These are phyloP conservation scores for Cotesia chilonis DNA, from an alignment of 1,140 invertebrate genomes.

Conservation along the genomic window DNA sequence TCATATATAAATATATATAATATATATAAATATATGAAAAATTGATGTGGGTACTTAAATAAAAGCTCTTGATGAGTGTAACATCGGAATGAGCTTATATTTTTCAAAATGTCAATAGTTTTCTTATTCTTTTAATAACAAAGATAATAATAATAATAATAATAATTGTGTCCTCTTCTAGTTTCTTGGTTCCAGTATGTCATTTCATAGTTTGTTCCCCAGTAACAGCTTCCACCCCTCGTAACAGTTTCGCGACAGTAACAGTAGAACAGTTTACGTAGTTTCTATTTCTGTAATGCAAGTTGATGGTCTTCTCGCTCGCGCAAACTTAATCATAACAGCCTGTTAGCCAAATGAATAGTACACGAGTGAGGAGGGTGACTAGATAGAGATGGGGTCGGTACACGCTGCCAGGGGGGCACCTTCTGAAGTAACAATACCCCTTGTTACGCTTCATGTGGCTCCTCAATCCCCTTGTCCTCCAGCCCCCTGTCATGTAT, in stretches of 20 bases:
- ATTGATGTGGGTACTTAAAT: no score
- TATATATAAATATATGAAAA: no score
- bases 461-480: constrained; percentile 8
- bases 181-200: constrained; percentile 18
- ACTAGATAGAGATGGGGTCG: constrained; percentile 47
- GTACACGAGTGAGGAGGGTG: constrained; percentile 41
- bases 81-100: no score
- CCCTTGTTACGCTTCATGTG: constrained; percentile 51
- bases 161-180: background rate
- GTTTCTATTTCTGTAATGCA: no score
- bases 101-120: no score
- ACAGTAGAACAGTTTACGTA: background rate
- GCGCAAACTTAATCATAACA: constrained; percentile 61
- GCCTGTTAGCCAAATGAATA: constrained; percentile 61
- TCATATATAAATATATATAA: no score
- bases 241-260: constrained; percentile 5
- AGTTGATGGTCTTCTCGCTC: constrained; percentile 29
- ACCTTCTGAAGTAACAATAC: constrained; percentile 52
- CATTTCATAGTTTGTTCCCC: constrained; percentile 12
- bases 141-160: background rate
- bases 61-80: no score
- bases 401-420: constrained; percentile 20
- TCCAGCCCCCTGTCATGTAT: background rate
- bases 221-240: background rate
- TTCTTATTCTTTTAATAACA: no score